Evolutionary conservation across 1,140 invertebrate species (phyloP).

Genomic region (Phthorimaea operculella): DNA sequence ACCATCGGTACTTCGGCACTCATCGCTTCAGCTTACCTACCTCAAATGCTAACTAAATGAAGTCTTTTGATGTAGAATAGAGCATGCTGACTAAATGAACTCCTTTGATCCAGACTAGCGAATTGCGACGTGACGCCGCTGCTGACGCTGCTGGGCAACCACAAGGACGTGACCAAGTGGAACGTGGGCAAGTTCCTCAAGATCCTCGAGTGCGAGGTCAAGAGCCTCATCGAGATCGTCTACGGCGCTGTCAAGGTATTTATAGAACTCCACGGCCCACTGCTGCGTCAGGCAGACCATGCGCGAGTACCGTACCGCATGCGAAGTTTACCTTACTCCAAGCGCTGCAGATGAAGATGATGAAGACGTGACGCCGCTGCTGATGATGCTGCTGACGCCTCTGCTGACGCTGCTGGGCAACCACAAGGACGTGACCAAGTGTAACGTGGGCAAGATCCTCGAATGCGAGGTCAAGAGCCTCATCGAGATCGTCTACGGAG

Average conservation of each 20-base stretch:
- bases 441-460: slow-evolving; percentile 73
- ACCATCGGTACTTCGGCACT: no score
- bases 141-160: slow-evolving; percentile 70
- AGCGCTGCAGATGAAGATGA: no score
- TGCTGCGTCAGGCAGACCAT: no score
- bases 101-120: slow-evolving; percentile 54
- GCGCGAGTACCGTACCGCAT: no score
- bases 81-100: no score
- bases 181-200: slow-evolving; percentile 73
- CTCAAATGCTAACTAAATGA: no score
- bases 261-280: no score
- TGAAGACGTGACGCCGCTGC: no score
- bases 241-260: slow-evolving; percentile 62
- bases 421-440: slow-evolving; percentile 67
- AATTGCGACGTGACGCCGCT: slow-evolving; percentile 72
- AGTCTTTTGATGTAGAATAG: no score
- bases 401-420: slow-evolving; percentile 72
- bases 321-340: no score
- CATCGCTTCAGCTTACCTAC: no score
- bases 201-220: slow-evolving; percentile 73
- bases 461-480: slow-evolving; percentile 72
- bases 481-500: slow-evolving; percentile 67
- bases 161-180: slow-evolving; percentile 68
- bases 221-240: slow-evolving; percentile 68
- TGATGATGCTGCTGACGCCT: no score